A percentile compares a stretch with the other conserved stretches of the same genome.
phyloP scores from a whole-genome alignment of 2,888 invertebrate species.

The Therioaphis trifolii region DNA sequence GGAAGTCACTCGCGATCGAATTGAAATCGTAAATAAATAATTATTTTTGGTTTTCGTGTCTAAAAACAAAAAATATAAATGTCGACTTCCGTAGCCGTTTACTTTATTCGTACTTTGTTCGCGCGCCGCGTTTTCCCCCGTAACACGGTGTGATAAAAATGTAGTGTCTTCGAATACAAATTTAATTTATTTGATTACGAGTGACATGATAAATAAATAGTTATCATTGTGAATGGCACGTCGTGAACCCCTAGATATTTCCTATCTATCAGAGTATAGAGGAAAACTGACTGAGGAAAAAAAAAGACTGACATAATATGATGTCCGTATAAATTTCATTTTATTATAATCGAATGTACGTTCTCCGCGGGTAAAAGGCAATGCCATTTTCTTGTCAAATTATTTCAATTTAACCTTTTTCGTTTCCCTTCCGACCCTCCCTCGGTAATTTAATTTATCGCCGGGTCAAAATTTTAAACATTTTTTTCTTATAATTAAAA shows the following conservation, averaged over 20 bases:
- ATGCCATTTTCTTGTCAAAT: constrained; percentile 22
- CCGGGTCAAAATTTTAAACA: background rate
- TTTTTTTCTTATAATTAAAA: constrained; percentile 32
- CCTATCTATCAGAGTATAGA: background rate
- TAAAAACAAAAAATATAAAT: background rate
- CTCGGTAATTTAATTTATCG: constrained; percentile 31
- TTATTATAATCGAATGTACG: background rate
- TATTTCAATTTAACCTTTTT: constrained; percentile 49
- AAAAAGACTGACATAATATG: constrained; percentile 32
- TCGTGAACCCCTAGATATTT: constrained; percentile 4
- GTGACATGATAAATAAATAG: constrained; percentile 32
- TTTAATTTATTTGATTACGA: constrained; percentile 3
- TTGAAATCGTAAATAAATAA: too few species aligned
- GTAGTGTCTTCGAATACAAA: background rate
- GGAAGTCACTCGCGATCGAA: too few species aligned
- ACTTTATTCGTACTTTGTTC: background rate
- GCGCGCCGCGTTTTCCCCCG: background rate
- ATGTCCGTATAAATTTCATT: constrained; percentile 2
- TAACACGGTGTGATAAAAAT: too few species aligned
- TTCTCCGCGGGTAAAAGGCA: background rate
- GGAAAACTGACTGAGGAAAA: too few species aligned
- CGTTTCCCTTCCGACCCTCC: too few species aligned
- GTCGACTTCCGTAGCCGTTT: background rate
- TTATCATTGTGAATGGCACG: constrained; percentile 12
- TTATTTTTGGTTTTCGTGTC: too few species aligned